These are phyloP conservation scores for Cremastinae sp. DNA, from an alignment of 2,888 invertebrate species.

Conservation along the genomic window DNA sequence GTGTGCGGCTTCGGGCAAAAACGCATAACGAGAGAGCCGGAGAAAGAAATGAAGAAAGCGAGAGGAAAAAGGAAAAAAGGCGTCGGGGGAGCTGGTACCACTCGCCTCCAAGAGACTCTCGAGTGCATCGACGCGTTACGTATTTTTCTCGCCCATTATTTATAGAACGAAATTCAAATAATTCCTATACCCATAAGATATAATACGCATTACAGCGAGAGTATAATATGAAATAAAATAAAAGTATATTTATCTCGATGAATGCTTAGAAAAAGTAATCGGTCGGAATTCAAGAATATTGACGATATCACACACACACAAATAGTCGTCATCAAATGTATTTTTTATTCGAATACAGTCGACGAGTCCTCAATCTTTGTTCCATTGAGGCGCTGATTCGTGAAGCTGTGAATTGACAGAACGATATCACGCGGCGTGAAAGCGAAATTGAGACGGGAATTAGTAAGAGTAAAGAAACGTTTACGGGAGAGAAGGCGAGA, in stretches of 20 bases:
- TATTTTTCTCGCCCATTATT: conserved; percentile 52
- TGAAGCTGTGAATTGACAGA: conserved; percentile 40
- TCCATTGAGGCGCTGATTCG: conserved; percentile 37
- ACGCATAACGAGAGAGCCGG: conserved; percentile 25
- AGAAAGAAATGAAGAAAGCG: not conserved
- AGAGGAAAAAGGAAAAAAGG: not conserved
- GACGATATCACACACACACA: no score
- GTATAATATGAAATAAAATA: no score
- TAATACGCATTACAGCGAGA: not conserved
- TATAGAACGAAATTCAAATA: conserved; percentile 34
- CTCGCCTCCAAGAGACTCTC: conserved; percentile 38
- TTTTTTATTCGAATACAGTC: not conserved
- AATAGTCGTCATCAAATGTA: no score
- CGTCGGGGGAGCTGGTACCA: conserved; percentile 37
- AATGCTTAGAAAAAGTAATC: no score
- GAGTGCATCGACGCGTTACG: conserved; percentile 55
- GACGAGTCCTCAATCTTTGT: conserved; percentile 2
- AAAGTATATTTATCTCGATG: no score
- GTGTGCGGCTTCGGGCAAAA: conserved; percentile 55
- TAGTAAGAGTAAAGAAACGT: conserved; percentile 9
- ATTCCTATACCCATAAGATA: no score
- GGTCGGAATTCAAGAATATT: no score
- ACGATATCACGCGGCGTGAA: conserved; percentile 43
- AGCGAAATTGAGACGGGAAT: conserved; percentile 39
- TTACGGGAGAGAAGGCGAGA: not conserved